Base-by-base conservation (phyloP, 2,797 vertebrate genomes). In the Argentina silus region DNA sequence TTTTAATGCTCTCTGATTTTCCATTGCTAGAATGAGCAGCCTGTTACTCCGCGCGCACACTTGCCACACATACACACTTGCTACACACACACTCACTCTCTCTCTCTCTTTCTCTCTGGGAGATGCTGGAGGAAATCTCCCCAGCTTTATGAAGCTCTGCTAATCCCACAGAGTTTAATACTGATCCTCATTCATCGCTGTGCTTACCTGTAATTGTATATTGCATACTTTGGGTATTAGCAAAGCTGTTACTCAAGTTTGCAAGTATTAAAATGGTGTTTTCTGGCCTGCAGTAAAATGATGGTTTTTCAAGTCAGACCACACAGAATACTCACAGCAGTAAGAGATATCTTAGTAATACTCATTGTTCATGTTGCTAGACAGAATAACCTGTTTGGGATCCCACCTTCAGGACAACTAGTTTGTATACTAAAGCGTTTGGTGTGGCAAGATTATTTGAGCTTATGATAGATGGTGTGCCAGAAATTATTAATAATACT, bases 151-250 rank as follows among this genome's bases (percentile, higher is more conserved):
- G 90, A 91, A 93, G 82, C 86, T 81, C 83, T 79, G 78, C 83
- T 93, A 93, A 93, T 93, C 93, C 92, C 79, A 72, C 82, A 62
- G 73, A 85, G 87, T 90, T 91, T 87, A 91, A 90, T 89, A 90
- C 88, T 91, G 91, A 90, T 89, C 83, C 84, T 90, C 86, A 90
- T 93, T 93, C 93, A 91, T 88, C 75, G 80, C 76, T 66, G 81
- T 87, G 79, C 89, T 91, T 81, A 87, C 85, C 81, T 93, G 93
- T 92, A 94, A 94, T 92, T 82, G 88, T 92, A 94, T 92, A 93
- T 88, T 86, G 78, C 88, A 87, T 89, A 86, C 90, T 89, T 87
- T 78, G 81, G 85, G 90, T 85, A 89, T 91, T 89, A 91, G 86
- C 79, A 82, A 82, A 85, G 81, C 79, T 89, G 76, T 91, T 90